Percentiles rank a stretch among this genome's conserved stretches.
phyloP scores from a whole-genome alignment of 2,113 vertebrate genomes.

The Psittacara wagleri region DNA sequence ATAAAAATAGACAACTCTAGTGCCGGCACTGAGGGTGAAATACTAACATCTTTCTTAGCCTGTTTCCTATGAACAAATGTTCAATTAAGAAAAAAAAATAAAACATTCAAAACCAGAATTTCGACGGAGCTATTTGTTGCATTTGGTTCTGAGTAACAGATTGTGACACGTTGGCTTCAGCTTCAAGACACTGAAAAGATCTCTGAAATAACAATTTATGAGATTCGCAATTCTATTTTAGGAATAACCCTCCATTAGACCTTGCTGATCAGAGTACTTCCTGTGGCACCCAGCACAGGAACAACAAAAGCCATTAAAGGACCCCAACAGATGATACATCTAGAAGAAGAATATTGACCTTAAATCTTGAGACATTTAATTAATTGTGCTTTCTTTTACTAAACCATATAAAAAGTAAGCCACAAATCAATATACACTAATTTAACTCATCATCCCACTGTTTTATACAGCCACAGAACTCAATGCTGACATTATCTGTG shows the following conservation, averaged over 20 bases:
- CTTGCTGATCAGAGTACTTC: not conserved
- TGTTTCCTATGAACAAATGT: slow-evolving; percentile 8
- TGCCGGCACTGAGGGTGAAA: not conserved
- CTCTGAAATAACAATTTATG: not conserved
- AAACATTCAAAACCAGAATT: not conserved
- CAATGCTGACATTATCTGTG: not conserved
- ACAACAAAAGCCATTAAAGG: not conserved
- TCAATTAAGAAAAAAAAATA: not conserved
- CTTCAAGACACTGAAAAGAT: not conserved
- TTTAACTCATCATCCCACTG: slow-evolving; percentile 13
- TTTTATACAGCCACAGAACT: slow-evolving; percentile 25
- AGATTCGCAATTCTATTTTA: not conserved
- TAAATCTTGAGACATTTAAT: not conserved
- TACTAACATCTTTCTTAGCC: not conserved
- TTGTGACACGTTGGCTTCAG: not conserved
- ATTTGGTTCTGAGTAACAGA: not conserved
- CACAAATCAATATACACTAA: not conserved
- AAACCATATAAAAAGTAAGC: slow-evolving; percentile 3
- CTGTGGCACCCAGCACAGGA: not conserved
- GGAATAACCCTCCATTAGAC: not conserved
- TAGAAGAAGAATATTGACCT: not conserved
- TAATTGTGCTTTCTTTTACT: not conserved
- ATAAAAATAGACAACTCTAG: slow-evolving; percentile 43
- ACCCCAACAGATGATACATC: not conserved
- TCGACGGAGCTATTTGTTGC: not conserved